These are phyloP conservation scores for Scopus umbretta DNA, from an alignment of 2,113 vertebrate genomes.

Conservation along the genomic window DNA sequence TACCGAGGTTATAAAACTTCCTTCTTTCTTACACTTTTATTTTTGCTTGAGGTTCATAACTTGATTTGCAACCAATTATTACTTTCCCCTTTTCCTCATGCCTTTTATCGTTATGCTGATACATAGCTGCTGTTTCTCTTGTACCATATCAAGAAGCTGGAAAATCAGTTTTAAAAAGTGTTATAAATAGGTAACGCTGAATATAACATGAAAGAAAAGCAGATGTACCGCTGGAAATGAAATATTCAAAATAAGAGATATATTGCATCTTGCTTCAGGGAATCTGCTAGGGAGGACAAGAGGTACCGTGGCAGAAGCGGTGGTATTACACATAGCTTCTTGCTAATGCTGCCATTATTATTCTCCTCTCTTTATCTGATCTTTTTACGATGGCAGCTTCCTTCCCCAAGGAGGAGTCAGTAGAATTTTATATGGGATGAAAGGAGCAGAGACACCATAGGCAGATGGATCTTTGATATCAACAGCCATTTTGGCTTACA, in stretches of 20 bases:
- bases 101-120: constrained; percentile 22
- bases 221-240: constrained; percentile 31
- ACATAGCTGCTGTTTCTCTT: neutral
- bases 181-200: constrained; percentile 50
- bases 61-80: constrained; percentile 60
- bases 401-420: neutral
- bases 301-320: neutral
- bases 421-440: neutral
- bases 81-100: neutral
- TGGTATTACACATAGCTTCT: neutral
- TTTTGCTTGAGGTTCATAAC: constrained; percentile 21
- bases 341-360: constrained; percentile 48
- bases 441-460: neutral
- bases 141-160: neutral
- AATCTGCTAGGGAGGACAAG: constrained; percentile 32
- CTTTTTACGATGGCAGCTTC: neutral
- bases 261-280: constrained; percentile 48
- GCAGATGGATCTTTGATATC: neutral
- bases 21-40: constrained; percentile 1
- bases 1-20: neutral
- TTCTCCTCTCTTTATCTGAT: constrained; percentile 21
- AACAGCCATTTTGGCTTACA: neutral
- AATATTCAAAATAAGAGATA: constrained; percentile 45
- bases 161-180: constrained; percentile 40
- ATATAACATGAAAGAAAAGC: constrained; percentile 58